Evolutionary conservation across 2,113 vertebrate species (phyloP).

Genomic region (Sphyrna mokarran): DNA sequence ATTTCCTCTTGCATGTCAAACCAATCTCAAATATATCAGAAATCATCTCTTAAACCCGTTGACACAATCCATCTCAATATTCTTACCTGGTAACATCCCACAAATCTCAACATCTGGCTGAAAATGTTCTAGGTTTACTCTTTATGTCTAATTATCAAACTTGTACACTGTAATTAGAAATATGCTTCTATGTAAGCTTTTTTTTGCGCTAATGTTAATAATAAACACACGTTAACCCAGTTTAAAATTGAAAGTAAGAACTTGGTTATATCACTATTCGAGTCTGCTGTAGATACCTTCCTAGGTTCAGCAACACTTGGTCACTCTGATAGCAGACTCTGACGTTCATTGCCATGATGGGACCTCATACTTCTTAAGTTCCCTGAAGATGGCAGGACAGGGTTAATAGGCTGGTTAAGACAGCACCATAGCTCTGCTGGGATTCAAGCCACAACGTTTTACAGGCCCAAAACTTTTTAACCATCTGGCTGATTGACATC

Average conservation of each 20-base stretch:
- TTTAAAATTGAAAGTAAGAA: background rate
- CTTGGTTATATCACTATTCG: background rate
- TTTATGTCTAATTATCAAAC: background rate
- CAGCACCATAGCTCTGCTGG: too few relatives aligned
- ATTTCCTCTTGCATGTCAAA: background rate
- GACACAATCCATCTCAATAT: background rate
- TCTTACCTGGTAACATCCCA: background rate
- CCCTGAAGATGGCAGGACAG: too few relatives aligned
- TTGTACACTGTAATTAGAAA: background rate
- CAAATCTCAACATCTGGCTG: background rate
- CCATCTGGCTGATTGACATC: too few relatives aligned
- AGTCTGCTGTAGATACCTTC: background rate
- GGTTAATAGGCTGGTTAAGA: too few relatives aligned
- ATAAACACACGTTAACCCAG: background rate
- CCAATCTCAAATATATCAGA: background rate
- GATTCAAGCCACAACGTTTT: too few relatives aligned
- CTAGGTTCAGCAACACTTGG: background rate
- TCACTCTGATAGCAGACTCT: too few relatives aligned
- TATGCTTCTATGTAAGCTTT: background rate
- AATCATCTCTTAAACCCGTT: background rate
- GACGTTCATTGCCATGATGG: too few relatives aligned
- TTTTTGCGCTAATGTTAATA: background rate
- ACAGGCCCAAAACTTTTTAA: too few relatives aligned
- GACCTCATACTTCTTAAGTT: too few relatives aligned
- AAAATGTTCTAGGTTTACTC: background rate